These are phyloP conservation scores for Coluber constrictor DNA, from an alignment of 2,797 vertebrate genomes.

Conservation along the genomic window DNA sequence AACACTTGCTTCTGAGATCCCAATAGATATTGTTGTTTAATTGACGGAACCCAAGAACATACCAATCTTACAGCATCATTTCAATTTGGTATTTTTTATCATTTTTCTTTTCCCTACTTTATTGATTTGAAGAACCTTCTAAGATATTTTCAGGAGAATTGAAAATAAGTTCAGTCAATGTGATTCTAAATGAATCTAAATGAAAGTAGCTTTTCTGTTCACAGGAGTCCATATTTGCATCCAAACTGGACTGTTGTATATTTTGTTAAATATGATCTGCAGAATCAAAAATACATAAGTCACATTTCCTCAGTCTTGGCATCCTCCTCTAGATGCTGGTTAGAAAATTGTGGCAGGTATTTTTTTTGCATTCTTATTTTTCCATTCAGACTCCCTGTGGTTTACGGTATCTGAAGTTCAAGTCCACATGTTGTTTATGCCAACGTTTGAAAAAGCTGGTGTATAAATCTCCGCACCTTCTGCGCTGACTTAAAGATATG, in stretches of 20 bases:
- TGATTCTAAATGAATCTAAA: neutral
- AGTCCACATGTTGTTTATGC: neutral
- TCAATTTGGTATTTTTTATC: neutral
- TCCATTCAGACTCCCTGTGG: neutral
- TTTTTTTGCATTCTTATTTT: neutral
- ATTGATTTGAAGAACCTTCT: neutral
- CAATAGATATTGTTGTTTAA: neutral
- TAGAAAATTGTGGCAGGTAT: neutral
- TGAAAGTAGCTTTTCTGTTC: neutral
- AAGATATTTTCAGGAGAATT: neutral
- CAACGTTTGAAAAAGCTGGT: neutral
- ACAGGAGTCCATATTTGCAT: neutral
- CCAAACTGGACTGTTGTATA: neutral
- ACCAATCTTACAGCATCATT: neutral
- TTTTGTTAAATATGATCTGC: neutral
- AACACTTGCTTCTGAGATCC: neutral
- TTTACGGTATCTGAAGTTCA: neutral
- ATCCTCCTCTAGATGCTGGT: neutral
- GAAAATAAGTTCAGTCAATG: neutral
- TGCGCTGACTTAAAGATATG: too few species aligned
- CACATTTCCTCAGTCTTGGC: neutral
- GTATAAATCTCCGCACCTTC: neutral
- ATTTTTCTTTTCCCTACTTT: neutral
- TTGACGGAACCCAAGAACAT: neutral
- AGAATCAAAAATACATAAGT: neutral